Evolutionary conservation across 2,797 vertebrate genomes (phyloP), one percentile per base, ranked within the genome.

Genomic region (Meriones psammophilus): DNA sequence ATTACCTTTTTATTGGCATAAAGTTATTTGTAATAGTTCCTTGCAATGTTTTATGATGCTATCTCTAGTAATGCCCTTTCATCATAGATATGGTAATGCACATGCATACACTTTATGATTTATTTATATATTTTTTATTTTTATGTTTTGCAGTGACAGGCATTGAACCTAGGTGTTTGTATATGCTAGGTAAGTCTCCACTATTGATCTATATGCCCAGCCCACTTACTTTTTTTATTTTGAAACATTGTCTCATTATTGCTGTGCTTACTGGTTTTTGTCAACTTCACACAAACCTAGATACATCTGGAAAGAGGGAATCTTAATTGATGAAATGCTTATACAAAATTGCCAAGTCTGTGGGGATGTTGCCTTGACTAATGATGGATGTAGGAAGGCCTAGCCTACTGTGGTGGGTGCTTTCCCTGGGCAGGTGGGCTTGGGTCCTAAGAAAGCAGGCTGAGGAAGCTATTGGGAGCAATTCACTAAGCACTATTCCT

Each of bases 1-100:
- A 12, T 54, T 30, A 78, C 13, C 46, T 96, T 93, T 68, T 14
- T 8, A 91, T 78, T 96, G 66, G 20, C 5, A 74, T n/a, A 94
- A 84, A 86, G 28, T 87, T 77, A 26, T 69, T 92, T 39, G 81
- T 76, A 46, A 39, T 76, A 89, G 89, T 73, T n/a, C 28, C 62
- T 83, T 56, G 26, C 4, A 36, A 50, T 36, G 13, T 7, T 73
- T 71, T 89, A 39, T 46, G n/a, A 84, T 85, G 26, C 60, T 30
- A 7, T 66, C 17, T 73, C 28, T 62, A 54, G 12, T 85, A 26
- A 69, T 86, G 28, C 54, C 30, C 26, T 85, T 91, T 92, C 33
- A 94, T 69, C 66, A 50, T n/a, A 78, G 54, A 76, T 8, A 76
- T n/a, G 33, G 30, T 56, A 87, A 36, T 58, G 14, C 0, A 26